A percentile compares a stretch with the other conserved stretches of the same genome.
Conservation (phyloP, 23 tunicate genomes). For the Styela clava region DNA sequence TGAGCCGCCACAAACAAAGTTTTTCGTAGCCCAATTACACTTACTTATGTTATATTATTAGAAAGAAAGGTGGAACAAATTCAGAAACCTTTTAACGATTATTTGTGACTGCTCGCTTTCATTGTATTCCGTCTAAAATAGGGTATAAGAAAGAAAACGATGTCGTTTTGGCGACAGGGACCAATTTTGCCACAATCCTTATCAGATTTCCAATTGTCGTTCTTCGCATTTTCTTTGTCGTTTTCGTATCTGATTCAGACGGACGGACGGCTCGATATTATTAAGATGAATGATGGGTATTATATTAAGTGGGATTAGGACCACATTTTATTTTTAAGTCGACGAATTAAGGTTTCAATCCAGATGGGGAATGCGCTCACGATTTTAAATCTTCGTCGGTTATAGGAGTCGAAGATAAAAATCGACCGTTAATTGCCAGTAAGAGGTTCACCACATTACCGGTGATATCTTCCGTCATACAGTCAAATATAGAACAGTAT, state of each 20-base stretch:
- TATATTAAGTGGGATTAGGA: neutral
- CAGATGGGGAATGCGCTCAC: neutral
- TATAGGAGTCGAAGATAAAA: too few relatives aligned
- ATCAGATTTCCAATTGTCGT: neutral
- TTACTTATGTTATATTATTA: neutral
- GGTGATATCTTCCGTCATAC: too few relatives aligned
- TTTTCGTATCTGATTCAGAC: neutral
- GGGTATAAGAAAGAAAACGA: neutral
- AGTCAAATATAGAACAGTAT: too few relatives aligned
- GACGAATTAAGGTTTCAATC: neutral
- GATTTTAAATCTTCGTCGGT: neutral
- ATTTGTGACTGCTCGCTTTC: neutral
- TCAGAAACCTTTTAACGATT: neutral
- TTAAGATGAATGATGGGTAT: neutral
- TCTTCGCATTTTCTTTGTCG: neutral
- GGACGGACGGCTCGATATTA: neutral
- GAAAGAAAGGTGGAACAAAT: neutral
- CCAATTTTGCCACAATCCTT: neutral
- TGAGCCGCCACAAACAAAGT: slow-evolving; percentile 6
- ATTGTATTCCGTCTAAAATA: neutral
- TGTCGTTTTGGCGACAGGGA: neutral
- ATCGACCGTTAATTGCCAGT: neutral
- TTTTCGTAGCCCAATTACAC: neutral
- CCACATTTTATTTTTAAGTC: neutral
- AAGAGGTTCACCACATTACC: neutral